A percentile compares a stretch with the other conserved stretches of the same genome.
These are phyloP conservation scores for Upupa epops DNA, from an alignment of 2,113 vertebrate genomes.

Conservation along the genomic window DNA sequence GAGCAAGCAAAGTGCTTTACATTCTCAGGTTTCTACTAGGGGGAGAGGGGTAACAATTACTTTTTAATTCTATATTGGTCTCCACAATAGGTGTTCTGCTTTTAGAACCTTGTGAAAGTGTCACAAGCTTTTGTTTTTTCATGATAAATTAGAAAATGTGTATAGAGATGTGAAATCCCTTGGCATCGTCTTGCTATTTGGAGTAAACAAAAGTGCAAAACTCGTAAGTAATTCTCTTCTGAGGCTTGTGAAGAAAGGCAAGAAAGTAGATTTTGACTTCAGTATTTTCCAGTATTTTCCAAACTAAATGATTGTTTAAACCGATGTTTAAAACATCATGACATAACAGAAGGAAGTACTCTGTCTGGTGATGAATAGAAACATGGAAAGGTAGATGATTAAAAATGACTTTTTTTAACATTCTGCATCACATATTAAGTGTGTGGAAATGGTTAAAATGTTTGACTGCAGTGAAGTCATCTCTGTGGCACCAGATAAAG, in stretches of 20 bases:
- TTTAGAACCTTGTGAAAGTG: neutral
- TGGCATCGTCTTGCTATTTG: neutral
- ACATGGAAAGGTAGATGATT: conserved; percentile 18
- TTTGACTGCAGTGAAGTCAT: neutral
- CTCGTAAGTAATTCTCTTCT: conserved; percentile 56
- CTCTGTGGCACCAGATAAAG: neutral
- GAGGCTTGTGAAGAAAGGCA: conserved; percentile 62
- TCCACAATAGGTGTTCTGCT: neutral
- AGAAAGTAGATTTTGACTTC: conserved; percentile 38
- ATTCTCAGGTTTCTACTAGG: neutral
- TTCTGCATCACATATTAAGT: neutral
- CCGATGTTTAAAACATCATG: neutral
- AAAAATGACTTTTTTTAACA: conserved; percentile 46
- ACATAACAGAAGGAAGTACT: conserved; percentile 54
- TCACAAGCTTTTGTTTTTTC: neutral
- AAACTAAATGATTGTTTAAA: too few relatives aligned
- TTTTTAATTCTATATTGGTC: neutral
- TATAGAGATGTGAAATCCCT: neutral
- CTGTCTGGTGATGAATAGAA: conserved; percentile 54
- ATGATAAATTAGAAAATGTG: neutral
- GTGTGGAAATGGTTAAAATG: neutral
- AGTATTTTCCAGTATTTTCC: conserved; percentile 33
- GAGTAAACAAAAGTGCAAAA: conserved; percentile 36
- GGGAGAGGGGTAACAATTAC: neutral
- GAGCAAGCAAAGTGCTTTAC: neutral